Conservation (phyloP, 2,888 invertebrate species). For the Tipula confusa region DNA sequence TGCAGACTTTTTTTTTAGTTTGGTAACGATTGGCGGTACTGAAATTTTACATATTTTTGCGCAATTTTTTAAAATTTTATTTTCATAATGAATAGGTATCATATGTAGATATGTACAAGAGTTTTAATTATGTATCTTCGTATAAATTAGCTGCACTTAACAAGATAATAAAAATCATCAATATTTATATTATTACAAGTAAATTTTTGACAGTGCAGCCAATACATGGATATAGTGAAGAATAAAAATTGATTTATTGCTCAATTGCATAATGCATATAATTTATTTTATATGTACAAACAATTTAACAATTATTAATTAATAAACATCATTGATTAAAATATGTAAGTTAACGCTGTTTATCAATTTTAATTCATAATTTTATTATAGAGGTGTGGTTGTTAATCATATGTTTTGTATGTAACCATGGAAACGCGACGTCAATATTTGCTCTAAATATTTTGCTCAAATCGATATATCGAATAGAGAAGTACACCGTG, state of each 20-base stretch:
- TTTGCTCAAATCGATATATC: too few relatives aligned
- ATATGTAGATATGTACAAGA: too few relatives aligned
- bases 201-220: not conserved
- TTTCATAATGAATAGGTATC: too few relatives aligned
- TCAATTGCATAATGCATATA: not conserved
- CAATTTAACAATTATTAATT: too few relatives aligned
- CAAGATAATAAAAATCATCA: too few relatives aligned
- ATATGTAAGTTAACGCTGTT: not conserved
- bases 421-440: conserved; percentile 26
- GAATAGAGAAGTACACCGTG: too few relatives aligned
- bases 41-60: not conserved
- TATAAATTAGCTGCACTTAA: too few relatives aligned
- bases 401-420: not conserved
- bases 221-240: not conserved
- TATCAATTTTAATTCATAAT: not conserved
- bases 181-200: too few relatives aligned
- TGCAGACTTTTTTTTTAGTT: not conserved
- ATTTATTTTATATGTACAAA: not conserved
- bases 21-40: not conserved
- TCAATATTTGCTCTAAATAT: not conserved
- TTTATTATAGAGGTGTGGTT: conserved; percentile 4
- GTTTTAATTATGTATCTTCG: too few relatives aligned
- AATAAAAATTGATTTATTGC: not conserved
- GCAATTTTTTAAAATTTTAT: not conserved
- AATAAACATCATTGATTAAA: not conserved